Evolutionary conservation across 2,888 invertebrate genomes (phyloP), one percentile per base, ranked within the genome.

Genomic region (Pardosa pseudoannulata): DNA sequence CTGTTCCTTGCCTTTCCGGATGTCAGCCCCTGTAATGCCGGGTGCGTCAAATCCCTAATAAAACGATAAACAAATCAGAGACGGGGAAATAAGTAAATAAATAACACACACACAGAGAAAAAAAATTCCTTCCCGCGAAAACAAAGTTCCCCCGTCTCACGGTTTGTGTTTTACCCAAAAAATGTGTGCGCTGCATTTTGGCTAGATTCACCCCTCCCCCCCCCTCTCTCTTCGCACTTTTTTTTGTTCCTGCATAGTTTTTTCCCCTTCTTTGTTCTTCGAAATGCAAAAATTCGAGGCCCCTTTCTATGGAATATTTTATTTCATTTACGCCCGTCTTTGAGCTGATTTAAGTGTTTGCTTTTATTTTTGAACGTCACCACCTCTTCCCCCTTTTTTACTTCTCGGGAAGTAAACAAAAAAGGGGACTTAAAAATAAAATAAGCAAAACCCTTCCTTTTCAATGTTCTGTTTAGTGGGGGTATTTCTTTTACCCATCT

Each of bases 291-390:
- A 50, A 28, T 31, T 41, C n/a, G 29, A 2, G 64, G 79, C 19
- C 32, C 64, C 68, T 79, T 68, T 64, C 68, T 28, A 32, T 19
- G 78, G 83, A 78, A 78, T 85, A 78, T 85, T 85, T 79, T 85
- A 85, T 85, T 85, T 85, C 83, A 78, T 85, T 78, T 79, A 68
- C 73, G 78, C 70, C 64, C 62, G 70, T 71, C 70, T 64, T 39
- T 82, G 82, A 75, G 82, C 76, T 82, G 82, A 82, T 82, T 82
- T 82, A 82, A 82, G 70, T 74, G 81, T 79, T 79, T 74, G 73
- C 65, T 31, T 64, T 65, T 72, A 27, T 72, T 67, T 41, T 36
- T 41, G 67, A 36, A 19, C 32, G 39, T 76, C 75, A 68, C 50
- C 27, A 68, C 74, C 28, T 62, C n/a, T 41, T 31, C 19, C 11